Base-by-base conservation (phyloP, 2,797 vertebrate species). In the Myoxocephalus aenaeus region DNA sequence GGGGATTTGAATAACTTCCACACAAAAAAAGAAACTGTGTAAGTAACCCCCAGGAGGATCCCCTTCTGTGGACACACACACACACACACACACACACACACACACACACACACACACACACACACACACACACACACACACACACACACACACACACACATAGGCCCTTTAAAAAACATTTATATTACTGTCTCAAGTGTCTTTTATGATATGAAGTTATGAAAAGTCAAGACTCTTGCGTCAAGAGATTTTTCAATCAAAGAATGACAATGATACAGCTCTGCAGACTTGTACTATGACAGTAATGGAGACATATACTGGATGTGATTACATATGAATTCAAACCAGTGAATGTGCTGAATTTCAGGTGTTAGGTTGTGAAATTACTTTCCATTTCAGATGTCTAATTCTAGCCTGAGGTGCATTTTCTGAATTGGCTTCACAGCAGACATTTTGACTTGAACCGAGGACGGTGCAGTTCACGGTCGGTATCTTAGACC, bases 1-100 rank as follows among this genome's bases (percentile, higher is more conserved):
- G 85, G 66, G 74, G 81, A 89, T 90, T 90, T 83, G 46, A 85
- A 73, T 75, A 63, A 85, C 48, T 81, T 82, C 7, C 59, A 71
- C 36, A 29, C n/a, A 18, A 38, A 40, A 42, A 29, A 38, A 65
- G 65, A 66, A 44, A 57, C 18, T 59, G 18, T 66, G 51, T 77
- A 64, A 82, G 75, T 66, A 69, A 65, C 40, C 58, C 72, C 51
- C 54, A 59, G 17, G 74, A 80, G 57, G 25, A 46, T 32, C 18
- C 12, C 9, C 18, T 8, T 34, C 57, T 44, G 12, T 9, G n/a
- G 10, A 8, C 38, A 48, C 27, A 64, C 36, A 27, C 65, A 36
- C 50, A 70, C 2, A 66, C 1, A 25, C 56, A 69, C 36, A 2
- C 65, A 75, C 3, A 54, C 40, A 66, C 3, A 59, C 42, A 67